Percentiles rank a stretch among this genome's conserved stretches.
Evolutionary conservation across 2,113 vertebrate genomes (phyloP).

Genomic region (Pluvialis apricaria): DNA sequence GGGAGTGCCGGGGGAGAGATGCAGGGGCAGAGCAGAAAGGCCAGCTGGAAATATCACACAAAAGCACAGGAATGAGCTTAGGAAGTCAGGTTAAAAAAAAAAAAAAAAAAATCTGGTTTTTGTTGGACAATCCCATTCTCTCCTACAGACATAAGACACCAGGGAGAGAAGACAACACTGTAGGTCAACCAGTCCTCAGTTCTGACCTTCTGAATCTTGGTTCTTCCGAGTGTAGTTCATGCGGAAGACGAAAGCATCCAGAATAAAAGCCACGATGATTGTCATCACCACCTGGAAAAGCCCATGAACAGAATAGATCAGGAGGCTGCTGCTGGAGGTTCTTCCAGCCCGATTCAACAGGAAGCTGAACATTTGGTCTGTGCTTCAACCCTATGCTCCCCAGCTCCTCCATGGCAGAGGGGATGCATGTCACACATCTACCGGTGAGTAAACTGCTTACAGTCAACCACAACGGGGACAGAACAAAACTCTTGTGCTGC

Average conservation of each 20-base stretch:
- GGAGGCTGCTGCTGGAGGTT: neutral
- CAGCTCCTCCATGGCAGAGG: neutral
- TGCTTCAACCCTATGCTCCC: neutral
- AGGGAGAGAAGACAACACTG: accelerated
- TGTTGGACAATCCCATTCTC: neutral
- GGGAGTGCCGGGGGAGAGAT: neutral
- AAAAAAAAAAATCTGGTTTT: neutral
- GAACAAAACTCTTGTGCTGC: neutral
- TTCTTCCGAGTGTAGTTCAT: conserved; percentile 98
- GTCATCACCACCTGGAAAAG: conserved; percentile 93
- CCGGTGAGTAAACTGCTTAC: neutral
- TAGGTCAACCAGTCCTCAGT: neutral
- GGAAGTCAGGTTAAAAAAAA: neutral
- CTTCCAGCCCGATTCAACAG: neutral
- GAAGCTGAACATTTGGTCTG: neutral
- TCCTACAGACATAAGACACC: neutral
- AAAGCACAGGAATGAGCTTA: neutral
- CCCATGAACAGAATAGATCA: neutral
- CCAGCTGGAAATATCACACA: neutral
- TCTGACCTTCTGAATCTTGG: conserved; percentile 83
- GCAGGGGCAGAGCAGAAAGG: neutral
- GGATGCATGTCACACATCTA: neutral
- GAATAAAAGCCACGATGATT: conserved; percentile 96
- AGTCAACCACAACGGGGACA: neutral
- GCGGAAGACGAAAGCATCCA: conserved; percentile 96